Conservation (phyloP, 2,888 invertebrate genomes). For the Cryptus viduatorius region DNA sequence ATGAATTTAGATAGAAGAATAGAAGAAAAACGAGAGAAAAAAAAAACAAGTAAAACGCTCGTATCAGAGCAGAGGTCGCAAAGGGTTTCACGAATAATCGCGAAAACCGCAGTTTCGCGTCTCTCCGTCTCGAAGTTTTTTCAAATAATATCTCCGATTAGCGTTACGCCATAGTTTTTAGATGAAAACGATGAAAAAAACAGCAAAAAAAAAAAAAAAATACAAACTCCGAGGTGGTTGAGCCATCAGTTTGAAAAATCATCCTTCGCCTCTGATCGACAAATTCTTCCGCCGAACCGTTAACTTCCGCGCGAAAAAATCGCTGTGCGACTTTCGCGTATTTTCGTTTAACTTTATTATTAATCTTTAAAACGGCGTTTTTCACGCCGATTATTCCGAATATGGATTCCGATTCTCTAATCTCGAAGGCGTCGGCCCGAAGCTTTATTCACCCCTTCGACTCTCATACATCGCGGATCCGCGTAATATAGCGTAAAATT, state of each 20-base stretch:
- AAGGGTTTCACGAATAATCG: background rate
- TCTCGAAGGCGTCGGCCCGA: background rate
- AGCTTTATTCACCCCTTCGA: slow-evolving; percentile 23
- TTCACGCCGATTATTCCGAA: background rate
- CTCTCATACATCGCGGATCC: background rate
- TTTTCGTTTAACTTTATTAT: slow-evolving; percentile 41
- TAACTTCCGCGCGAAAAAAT: slow-evolving; percentile 53
- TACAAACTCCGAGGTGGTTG: slow-evolving; percentile 45
- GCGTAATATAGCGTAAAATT: background rate
- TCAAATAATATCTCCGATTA: slow-evolving; percentile 26
- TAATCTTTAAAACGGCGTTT: background rate
- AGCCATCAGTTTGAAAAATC: slow-evolving; percentile 46
- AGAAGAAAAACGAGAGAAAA: slow-evolving; percentile 7
- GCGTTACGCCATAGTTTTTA: slow-evolving; percentile 16
- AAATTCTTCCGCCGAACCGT: slow-evolving; percentile 50
- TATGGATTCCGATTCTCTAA: background rate
- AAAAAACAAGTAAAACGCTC: background rate
- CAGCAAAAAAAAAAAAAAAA: background rate
- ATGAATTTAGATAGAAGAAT: slow-evolving; percentile 40
- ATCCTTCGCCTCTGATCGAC: slow-evolving; percentile 15
- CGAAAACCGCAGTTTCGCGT: background rate
- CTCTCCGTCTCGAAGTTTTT: background rate
- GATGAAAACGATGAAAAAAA: background rate
- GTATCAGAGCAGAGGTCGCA: slow-evolving; percentile 19
- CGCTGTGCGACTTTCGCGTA: slow-evolving; percentile 51